These are phyloP conservation scores for Stenodera caucasica DNA, from an alignment of 2,888 invertebrate genomes.

Conservation along the genomic window DNA sequence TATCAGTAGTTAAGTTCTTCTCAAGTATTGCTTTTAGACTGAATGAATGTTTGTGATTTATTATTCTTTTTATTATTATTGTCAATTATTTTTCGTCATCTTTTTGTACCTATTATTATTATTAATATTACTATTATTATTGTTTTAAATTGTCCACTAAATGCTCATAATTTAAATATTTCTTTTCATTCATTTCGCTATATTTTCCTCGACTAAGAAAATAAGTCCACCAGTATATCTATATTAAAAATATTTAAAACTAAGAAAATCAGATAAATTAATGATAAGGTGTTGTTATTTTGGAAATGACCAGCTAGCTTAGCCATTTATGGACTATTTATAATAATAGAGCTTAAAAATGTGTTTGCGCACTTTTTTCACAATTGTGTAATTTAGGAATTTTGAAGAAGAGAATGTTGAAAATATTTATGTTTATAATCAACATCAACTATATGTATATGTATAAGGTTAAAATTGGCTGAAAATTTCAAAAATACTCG, in stretches of 20 bases:
- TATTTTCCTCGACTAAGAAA: too few species aligned
- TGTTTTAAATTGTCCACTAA: conserved; percentile 27
- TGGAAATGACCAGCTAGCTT: conserved; percentile 52
- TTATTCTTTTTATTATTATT: conserved; percentile 15
- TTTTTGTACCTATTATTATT: conserved; percentile 27
- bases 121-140: conserved; percentile 15
- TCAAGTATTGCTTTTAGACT: conserved; percentile 45
- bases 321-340: conserved; percentile 43
- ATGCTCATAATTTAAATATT: conserved; percentile 28
- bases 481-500: conserved; percentile 15
- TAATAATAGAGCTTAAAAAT: conserved; percentile 37
- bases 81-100: conserved; percentile 5
- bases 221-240: conserved; percentile 13
- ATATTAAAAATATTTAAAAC: neutral
- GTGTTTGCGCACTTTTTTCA: conserved; percentile 38
- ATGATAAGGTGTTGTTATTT: conserved; percentile 30
- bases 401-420: conserved; percentile 29
- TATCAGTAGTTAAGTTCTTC: conserved; percentile 34
- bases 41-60: conserved; percentile 35
- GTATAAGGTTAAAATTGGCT: too few species aligned
- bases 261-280: conserved; percentile 10
- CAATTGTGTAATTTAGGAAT: conserved; percentile 32
- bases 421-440: conserved; percentile 25
- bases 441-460: too few species aligned
- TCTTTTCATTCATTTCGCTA: conserved; percentile 30